Evolutionary conservation across 30 jellyfish, hydroid and myxozoan species (phyloP).

Genomic region (Aurelia sp.): DNA sequence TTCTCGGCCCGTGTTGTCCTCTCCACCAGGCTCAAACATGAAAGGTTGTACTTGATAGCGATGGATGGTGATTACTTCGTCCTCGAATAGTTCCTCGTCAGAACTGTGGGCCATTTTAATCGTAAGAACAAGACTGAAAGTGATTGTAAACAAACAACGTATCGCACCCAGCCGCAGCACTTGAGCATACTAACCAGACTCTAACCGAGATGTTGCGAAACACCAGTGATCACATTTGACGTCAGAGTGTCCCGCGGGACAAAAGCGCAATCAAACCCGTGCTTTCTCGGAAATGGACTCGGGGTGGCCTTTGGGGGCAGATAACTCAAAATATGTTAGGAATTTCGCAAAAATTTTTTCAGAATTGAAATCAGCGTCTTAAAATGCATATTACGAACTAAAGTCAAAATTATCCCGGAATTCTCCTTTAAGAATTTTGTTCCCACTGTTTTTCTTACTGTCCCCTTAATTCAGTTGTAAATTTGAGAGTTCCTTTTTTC

Average conservation of each 20-base stretch:
- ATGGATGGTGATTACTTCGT: neutral
- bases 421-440: neutral
- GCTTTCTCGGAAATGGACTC: neutral
- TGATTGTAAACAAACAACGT: neutral
- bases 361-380: neutral
- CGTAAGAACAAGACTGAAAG: neutral
- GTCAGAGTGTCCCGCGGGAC: conserved; percentile 6
- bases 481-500: no score
- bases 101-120: conserved; percentile 16
- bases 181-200: no score
- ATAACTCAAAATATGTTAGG: neutral
- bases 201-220: neutral
- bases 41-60: conserved; percentile 11
- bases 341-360: neutral
- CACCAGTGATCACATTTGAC: conserved; percentile 12
- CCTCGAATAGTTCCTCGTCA: conserved; percentile 7
- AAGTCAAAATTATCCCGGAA: conserved; percentile 2
- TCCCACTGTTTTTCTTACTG: no score
- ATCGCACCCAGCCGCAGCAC: neutral
- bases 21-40: conserved; percentile 34
- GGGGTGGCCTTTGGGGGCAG: neutral
- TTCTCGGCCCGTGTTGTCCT: neutral
- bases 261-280: conserved; percentile 20
- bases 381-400: neutral
- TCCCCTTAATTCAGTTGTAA: no score